Evolutionary conservation across 2,113 vertebrate genomes (phyloP).

Genomic region (Melanerpes aurifrons): DNA sequence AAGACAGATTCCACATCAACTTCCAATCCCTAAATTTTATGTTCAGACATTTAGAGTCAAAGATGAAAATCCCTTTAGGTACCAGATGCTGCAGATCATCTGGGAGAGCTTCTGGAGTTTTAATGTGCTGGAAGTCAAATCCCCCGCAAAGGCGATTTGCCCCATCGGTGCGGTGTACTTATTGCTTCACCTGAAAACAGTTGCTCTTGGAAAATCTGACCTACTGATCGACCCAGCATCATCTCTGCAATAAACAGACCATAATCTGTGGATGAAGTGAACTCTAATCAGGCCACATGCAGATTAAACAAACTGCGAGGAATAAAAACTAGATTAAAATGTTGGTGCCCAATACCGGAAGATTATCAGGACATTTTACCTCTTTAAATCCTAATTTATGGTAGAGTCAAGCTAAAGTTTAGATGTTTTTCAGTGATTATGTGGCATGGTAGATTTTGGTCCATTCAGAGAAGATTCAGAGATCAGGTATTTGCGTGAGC

Average conservation of each 20-base stretch:
- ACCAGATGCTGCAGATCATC: constrained; percentile 88
- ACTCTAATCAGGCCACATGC: constrained; percentile 94
- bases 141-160: constrained; percentile 83
- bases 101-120: constrained; percentile 82
- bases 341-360: constrained; percentile 81
- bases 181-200: constrained; percentile 89
- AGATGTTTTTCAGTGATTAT: constrained; percentile 82
- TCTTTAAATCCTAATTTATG: constrained; percentile 92
- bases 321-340: constrained; percentile 89
- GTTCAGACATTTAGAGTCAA: constrained; percentile 82
- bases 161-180: constrained; percentile 76
- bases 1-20: constrained; percentile 73
- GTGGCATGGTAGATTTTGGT: constrained; percentile 75
- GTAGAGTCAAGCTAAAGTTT: constrained; percentile 83
- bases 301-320: constrained; percentile 94
- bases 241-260: constrained; percentile 85
- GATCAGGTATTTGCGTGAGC: constrained; percentile 74
- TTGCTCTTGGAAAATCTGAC: constrained; percentile 81
- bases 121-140: constrained; percentile 85
- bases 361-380: constrained; percentile 87
- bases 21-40: constrained; percentile 80
- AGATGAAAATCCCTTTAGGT: constrained; percentile 92
- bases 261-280: constrained; percentile 90
- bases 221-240: constrained; percentile 79
- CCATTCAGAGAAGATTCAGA: constrained; percentile 80